Evolutionary conservation across 2,888 invertebrate species (phyloP), one percentile per base, ranked within the genome.

Genomic region (Spatulosminthurus flaviceps): DNA sequence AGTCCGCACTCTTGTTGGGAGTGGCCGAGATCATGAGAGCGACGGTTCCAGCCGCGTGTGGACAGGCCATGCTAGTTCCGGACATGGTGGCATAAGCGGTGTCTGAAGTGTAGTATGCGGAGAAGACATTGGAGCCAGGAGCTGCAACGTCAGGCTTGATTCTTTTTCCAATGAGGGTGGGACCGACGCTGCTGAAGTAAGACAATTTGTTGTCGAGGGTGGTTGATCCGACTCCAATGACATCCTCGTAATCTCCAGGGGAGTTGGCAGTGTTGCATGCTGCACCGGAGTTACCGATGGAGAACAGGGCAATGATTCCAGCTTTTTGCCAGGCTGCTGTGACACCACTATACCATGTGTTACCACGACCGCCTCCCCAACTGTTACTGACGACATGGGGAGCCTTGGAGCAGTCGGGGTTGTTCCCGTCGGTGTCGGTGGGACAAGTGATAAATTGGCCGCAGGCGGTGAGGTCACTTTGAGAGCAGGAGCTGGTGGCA

Each of bases 41-140:
- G 24, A 82, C 70, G 7, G 75, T 67, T 5, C 82, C 80, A 0
- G 74, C 34, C 0, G 76, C 80, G 66, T 81, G 80, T 0, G 82
- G 81, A 42, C 74, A 74, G 0, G 75, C 43, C 79, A 79, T 79
- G 21, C 76, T 73, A 0, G 81, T 80, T 19, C 80, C 79, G 13
- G 77, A 74, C 71, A 74, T 34, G 21, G 64, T 21, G 2, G 67
- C 77, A 21, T 81, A 78, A 2, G 42, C 69, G 11, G 61, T 34
- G 66, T 82, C 82, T 16, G 61, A 76, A 1, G 60, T 72, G 24
- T 79, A 16, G 7, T 26, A 72, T 0, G 81, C 80, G 7, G 80
- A 80, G 0, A 67, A 34, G 41, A 81, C 73, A 26, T 81, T 51
- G 0, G 67, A 29, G 0, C 81, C 81, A 19, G 80, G 81, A 1